A percentile compares a stretch with the other conserved stretches of the same genome.
Evolutionary conservation across 2,888 invertebrate genomes (phyloP).

Genomic region (Rhodophaea formosa): DNA sequence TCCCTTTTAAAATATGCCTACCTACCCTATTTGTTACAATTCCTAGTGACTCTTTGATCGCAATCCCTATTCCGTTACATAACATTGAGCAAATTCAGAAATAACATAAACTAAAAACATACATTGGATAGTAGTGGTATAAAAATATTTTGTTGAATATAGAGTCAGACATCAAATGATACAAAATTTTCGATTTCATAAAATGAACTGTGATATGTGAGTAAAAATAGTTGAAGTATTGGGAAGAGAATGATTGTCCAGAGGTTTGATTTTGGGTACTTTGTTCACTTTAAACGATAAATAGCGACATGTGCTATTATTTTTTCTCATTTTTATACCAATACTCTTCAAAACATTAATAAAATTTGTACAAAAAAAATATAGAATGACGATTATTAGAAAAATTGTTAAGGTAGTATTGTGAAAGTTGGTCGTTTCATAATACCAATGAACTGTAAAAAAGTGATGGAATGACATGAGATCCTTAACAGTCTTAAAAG

Average conservation of each 20-base stretch:
- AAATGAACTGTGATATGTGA: constrained; percentile 26
- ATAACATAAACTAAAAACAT: constrained; percentile 22
- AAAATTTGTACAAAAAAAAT: not conserved
- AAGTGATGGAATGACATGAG: not conserved
- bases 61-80: constrained; percentile 41
- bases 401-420: not conserved
- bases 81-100: constrained; percentile 63
- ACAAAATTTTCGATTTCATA: constrained; percentile 20
- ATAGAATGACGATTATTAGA: not conserved
- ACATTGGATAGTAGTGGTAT: not conserved
- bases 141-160: not conserved
- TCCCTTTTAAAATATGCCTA: constrained; percentile 31
- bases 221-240: not conserved
- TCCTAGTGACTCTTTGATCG: constrained; percentile 40
- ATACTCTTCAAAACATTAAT: not conserved
- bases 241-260: not conserved
- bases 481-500: constrained; percentile 7
- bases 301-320: not conserved
- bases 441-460: constrained; percentile 12
- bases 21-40: constrained; percentile 45
- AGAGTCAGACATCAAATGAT: not conserved
- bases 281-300: not conserved
- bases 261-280: not conserved
- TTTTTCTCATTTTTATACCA: not conserved
- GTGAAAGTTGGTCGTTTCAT: constrained; percentile 7